A percentile compares a stretch with the other conserved stretches of the same genome.
Evolutionary conservation across 1,140 invertebrate genomes (phyloP).

Genomic region (Bathynomus jamesi): DNA sequence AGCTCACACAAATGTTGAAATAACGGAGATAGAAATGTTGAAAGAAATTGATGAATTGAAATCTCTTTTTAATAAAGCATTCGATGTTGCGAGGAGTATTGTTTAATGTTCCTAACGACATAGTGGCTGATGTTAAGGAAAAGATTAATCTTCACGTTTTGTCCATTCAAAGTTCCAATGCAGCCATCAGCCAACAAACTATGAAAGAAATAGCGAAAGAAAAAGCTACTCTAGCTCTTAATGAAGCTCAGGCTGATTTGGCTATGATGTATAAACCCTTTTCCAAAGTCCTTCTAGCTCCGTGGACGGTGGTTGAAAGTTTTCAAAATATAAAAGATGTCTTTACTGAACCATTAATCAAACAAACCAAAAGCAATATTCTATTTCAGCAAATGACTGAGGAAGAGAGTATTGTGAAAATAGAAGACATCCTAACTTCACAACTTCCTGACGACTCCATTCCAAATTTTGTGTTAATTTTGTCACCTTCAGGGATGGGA

Average conservation of each 20-base stretch:
- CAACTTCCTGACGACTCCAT: too few relatives aligned
- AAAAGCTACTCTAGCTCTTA: background rate
- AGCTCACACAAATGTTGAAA: background rate
- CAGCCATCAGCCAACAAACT: background rate
- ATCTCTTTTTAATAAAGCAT: background rate
- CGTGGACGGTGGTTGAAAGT: background rate
- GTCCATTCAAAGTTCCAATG: background rate
- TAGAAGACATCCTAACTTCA: too few relatives aligned
- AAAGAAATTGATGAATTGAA: background rate
- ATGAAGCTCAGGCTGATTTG: background rate
- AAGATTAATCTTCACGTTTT: background rate
- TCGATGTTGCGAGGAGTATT: background rate
- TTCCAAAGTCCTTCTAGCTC: background rate
- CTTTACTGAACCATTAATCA: background rate
- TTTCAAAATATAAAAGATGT: background rate
- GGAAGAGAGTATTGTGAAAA: too few relatives aligned
- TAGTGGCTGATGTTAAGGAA: background rate
- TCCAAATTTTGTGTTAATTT: background rate
- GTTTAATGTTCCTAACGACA: background rate
- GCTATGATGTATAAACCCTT: background rate
- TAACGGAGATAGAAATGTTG: background rate
- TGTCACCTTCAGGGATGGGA: background rate
- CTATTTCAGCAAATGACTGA: too few relatives aligned
- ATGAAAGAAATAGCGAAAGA: background rate
- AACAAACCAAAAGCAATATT: background rate